Evolutionary conservation across 2,888 invertebrate species (phyloP).

Genomic region (Limnephilus rhombicus): DNA sequence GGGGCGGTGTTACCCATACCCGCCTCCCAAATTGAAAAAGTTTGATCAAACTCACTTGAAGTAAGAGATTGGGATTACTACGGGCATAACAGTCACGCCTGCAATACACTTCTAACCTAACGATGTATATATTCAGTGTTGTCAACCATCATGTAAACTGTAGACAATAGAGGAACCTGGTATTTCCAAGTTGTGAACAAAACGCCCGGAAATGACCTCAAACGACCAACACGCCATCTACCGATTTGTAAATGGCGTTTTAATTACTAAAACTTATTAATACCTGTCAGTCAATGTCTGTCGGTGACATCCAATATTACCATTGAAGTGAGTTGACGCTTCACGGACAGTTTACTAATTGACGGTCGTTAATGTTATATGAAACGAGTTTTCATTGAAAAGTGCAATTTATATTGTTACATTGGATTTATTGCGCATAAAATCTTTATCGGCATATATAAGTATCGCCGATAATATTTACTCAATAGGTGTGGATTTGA

Average conservation of each 20-base stretch:
- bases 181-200: background rate
- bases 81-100: background rate
- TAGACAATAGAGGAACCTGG: background rate
- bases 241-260: background rate
- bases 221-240: background rate
- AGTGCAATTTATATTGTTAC: background rate
- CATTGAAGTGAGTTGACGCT: background rate
- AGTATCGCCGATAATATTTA: background rate
- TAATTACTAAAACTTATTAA: conserved; percentile 1
- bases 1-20: too few species aligned
- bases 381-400: background rate
- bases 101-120: background rate
- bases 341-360: background rate
- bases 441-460: background rate
- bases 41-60: too few species aligned
- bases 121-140: background rate
- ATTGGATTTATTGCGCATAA: background rate
- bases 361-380: background rate
- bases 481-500: background rate
- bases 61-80: background rate
- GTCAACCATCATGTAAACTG: background rate
- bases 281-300: background rate
- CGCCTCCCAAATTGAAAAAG: too few species aligned
- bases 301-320: background rate
- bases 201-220: conserved; percentile 21